Conservation (phyloP, 2,888 invertebrate genomes). For the Drosophila borealis region DNA sequence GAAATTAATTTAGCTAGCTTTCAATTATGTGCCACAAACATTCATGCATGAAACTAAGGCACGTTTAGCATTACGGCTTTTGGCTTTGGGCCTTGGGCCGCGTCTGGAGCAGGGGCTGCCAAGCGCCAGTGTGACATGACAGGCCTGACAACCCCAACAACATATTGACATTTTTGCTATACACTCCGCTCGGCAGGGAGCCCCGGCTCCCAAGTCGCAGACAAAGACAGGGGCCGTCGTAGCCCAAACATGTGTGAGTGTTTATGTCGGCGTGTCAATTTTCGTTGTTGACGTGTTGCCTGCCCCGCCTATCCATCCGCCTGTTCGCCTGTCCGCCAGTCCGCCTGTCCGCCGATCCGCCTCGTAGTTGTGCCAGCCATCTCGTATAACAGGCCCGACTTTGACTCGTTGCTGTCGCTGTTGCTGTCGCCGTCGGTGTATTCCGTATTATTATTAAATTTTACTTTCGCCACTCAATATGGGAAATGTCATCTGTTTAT, state of each 20-base stretch:
- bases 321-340: conserved; percentile 1
- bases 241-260: conserved; percentile 76
- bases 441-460: conserved; percentile 81
- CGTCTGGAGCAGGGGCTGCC: conserved; percentile 17
- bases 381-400: conserved; percentile 37
- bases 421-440: conserved; percentile 39
- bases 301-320: conserved; percentile 45
- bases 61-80: conserved; percentile 58
- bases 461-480: conserved; percentile 82
- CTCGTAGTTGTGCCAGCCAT: conserved; percentile 25
- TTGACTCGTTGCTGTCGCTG: conserved; percentile 45
- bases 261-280: conserved; percentile 82
- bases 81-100: conserved; percentile 4
- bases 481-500: conserved; percentile 84
- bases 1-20: conserved; percentile 84
- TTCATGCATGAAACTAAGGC: conserved; percentile 80
- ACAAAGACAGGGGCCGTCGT: conserved; percentile 35
- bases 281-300: conserved; percentile 79
- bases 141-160: conserved; percentile 77
- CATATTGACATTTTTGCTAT: conserved; percentile 79
- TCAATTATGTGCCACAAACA: conserved; percentile 85
- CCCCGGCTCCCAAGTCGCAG: conserved; percentile 18
- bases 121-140: conserved; percentile 75
- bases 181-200: conserved; percentile 72
- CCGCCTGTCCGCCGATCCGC: conserved; percentile 16